Evolutionary conservation across 2,113 vertebrate species (phyloP).

Genomic region (Clarias batrachus): DNA sequence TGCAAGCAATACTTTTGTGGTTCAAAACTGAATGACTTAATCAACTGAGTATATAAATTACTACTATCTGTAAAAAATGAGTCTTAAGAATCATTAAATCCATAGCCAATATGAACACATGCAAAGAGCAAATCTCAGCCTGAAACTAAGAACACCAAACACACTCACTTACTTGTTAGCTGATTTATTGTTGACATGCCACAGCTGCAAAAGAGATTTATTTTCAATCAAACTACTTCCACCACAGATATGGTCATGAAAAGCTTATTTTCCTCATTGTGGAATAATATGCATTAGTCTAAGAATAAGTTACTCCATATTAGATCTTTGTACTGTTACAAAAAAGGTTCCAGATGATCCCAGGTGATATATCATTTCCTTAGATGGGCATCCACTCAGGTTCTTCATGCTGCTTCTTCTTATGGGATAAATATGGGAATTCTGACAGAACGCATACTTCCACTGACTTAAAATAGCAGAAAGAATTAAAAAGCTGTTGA

Average conservation of each 20-base stretch:
- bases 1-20: not conserved
- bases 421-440: not conserved
- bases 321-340: not conserved
- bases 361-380: not conserved
- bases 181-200: slow-evolving; percentile 5
- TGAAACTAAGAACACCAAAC: not conserved
- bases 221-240: not conserved
- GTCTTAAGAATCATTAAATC: no score
- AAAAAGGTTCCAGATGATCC: not conserved
- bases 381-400: not conserved
- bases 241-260: not conserved
- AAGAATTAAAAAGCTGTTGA: not conserved
- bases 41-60: not conserved
- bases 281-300: not conserved
- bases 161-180: slow-evolving; percentile 33
- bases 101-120: not conserved
- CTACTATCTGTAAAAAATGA: not conserved
- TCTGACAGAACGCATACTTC: not conserved
- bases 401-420: not conserved
- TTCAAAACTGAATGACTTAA: not conserved
- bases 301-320: not conserved
- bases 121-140: not conserved
- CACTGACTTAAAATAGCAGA: not conserved
- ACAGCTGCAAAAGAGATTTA: not conserved
- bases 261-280: slow-evolving; percentile 1